Evolutionary conservation across 2,797 vertebrate genomes (phyloP).

Genomic region (Monodelphis domestica): DNA sequence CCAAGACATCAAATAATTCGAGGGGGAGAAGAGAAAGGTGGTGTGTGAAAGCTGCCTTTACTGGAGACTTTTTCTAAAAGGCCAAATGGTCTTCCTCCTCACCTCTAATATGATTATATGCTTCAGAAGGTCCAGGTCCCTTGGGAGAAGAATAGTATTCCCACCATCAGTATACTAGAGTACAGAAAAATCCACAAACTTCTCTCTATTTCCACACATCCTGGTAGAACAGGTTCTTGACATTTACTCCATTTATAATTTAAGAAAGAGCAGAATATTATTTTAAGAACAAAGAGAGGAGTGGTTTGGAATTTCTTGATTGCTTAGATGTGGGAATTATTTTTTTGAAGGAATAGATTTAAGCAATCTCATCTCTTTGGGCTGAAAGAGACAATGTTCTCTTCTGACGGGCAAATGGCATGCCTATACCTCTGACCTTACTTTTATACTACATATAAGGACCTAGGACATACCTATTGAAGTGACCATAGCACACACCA

Average conservation of each 20-base stretch:
- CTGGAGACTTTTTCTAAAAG: neutral
- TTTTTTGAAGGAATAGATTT: slow-evolving; percentile 11
- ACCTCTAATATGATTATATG: neutral
- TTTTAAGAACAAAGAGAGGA: slow-evolving; percentile 43
- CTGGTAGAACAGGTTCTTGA: neutral
- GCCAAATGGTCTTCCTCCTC: neutral
- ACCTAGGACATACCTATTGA: neutral
- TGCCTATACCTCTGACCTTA: neutral
- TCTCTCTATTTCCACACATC: neutral
- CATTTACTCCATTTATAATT: neutral
- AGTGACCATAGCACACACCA: neutral
- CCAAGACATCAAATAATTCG: neutral
- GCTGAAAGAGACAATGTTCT: neutral
- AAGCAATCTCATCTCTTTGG: slow-evolving; percentile 25
- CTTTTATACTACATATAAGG: neutral
- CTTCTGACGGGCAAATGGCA: neutral
- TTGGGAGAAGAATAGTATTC: neutral
- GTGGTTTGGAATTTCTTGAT: neutral
- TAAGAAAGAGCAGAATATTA: neutral
- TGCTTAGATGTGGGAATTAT: neutral
- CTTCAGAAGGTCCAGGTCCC: neutral
- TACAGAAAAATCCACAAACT: neutral
- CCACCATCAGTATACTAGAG: neutral
- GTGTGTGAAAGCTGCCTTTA: neutral
- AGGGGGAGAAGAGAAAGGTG: neutral